Evolutionary conservation across 2,888 invertebrate species (phyloP).

Genomic region (Agriopis leucophaearia): DNA sequence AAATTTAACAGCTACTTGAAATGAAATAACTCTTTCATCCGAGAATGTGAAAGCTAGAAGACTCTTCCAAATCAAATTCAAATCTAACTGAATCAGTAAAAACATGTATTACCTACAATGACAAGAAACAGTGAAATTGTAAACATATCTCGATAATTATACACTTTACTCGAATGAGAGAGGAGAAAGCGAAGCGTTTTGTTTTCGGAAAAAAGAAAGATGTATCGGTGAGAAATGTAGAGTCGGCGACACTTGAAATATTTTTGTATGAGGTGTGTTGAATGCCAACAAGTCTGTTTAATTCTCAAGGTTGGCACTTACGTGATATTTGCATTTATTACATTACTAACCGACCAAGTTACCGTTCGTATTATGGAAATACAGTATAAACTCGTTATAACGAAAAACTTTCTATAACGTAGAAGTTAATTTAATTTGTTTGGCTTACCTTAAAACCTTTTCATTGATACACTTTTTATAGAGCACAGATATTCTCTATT

Average conservation of each 20-base stretch:
- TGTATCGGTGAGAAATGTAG: conserved; percentile 9
- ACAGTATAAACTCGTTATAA: too few species aligned
- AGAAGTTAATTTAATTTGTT: not conserved
- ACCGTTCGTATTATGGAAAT: not conserved
- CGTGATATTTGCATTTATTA: conserved; percentile 3
- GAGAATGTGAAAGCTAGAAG: not conserved
- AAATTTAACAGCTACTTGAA: not conserved
- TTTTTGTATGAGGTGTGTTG: conserved; percentile 11
- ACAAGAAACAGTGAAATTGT: conserved; percentile 44
- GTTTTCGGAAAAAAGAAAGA: conserved; percentile 34
- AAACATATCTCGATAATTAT: conserved; percentile 44
- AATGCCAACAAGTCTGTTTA: conserved; percentile 19
- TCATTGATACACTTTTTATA: not conserved
- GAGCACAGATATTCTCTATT: too few species aligned
- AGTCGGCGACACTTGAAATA: conserved; percentile 9
- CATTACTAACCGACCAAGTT: not conserved
- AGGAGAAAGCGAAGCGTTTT: conserved; percentile 35
- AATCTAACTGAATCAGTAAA: conserved; percentile 4
- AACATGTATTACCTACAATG: conserved; percentile 26
- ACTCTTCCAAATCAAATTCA: not conserved
- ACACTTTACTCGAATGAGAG: conserved; percentile 24
- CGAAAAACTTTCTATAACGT: too few species aligned
- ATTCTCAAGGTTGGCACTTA: conserved; percentile 21
- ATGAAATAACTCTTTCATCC: not conserved
- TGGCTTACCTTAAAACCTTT: not conserved